Evolutionary conservation across 2,113 vertebrate species (phyloP).

Genomic region (Gnathonemus echidnorhynchus): DNA sequence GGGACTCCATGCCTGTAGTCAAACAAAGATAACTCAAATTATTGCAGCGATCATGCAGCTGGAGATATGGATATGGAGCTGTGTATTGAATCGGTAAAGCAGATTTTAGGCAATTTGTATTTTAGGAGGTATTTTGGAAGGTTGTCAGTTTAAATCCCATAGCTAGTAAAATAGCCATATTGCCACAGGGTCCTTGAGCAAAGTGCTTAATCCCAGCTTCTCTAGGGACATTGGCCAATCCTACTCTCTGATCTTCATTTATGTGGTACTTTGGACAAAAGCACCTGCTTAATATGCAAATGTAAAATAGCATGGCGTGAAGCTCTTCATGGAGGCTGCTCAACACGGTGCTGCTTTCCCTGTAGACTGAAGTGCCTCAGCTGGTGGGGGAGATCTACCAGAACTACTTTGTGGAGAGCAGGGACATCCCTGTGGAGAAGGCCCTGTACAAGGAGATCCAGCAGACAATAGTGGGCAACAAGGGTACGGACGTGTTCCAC

Average conservation of each 20-base stretch:
- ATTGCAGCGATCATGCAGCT: neutral
- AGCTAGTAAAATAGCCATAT: neutral
- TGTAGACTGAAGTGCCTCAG: conserved; percentile 88
- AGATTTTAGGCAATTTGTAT: neutral
- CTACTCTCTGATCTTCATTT: neutral
- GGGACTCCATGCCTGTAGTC: neutral
- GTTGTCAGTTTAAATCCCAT: neutral
- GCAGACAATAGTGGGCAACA: conserved; percentile 93
- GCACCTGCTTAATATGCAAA: neutral
- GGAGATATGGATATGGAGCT: neutral
- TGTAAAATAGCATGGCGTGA: neutral
- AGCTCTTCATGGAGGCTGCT: neutral
- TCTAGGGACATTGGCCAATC: neutral
- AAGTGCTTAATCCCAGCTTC: neutral
- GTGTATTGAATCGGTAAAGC: neutral
- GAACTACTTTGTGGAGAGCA: conserved; percentile 92
- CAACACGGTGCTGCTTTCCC: neutral
- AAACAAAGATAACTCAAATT: neutral
- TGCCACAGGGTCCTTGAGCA: neutral
- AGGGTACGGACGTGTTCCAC: conserved; percentile 87
- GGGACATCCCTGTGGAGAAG: conserved; percentile 92
- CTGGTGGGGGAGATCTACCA: conserved; percentile 97
- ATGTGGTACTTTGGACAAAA: neutral
- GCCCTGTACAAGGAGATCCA: conserved; percentile 93
- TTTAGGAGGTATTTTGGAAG: neutral